Base-by-base conservation (phyloP, 2,113 vertebrate species). In the Lontra canadensis region DNA sequence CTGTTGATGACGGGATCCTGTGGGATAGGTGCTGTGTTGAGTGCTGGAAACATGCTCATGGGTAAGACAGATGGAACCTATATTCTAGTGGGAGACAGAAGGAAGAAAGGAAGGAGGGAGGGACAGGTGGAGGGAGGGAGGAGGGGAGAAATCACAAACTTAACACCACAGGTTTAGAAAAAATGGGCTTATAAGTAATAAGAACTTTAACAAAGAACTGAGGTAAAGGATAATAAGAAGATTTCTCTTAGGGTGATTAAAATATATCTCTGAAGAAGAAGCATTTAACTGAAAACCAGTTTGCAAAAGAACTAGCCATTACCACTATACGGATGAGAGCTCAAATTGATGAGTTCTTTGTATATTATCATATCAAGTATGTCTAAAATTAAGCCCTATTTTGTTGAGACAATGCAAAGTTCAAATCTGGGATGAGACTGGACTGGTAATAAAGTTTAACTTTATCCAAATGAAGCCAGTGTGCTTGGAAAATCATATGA, bases 261-360 rank as follows among this genome's bases (percentile, higher is more conserved):
- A 11, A 86, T 93, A 86, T 6, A 13, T 6, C 25, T 80, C 73
- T 79, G 25, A 44, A 80, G 4, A 92, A 92, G 88, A 52, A 95
- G 47, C 1, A 21, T 76, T 52, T 42, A 47, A 25, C 31, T 57
- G 34, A 79, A 93, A 83, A 82, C 15, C 49, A 8, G 31, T 89
- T 49, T 90, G 80, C 47, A 86, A 47, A 61, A 31, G 59, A 71
- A 39, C 21, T 89, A 21, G 7, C n/a, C 23, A 23, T 90, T 81
- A 36, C 47, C 5, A 47, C 10, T 47, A 14, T 44, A 65, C 11
- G 34, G 34, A 69, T 31, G 9, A 26, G 1, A 23, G 25, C 59
- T 86, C 57, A 67, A 21, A 67, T 67, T 55, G 65, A 26, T 44
- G 21, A 8, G 3, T 39, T 79, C 9, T 31, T 91, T 55, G 3